phyloP scores from a whole-genome alignment of 2,797 vertebrate species.

The Sternarchorhynchus goeldii region DNA sequence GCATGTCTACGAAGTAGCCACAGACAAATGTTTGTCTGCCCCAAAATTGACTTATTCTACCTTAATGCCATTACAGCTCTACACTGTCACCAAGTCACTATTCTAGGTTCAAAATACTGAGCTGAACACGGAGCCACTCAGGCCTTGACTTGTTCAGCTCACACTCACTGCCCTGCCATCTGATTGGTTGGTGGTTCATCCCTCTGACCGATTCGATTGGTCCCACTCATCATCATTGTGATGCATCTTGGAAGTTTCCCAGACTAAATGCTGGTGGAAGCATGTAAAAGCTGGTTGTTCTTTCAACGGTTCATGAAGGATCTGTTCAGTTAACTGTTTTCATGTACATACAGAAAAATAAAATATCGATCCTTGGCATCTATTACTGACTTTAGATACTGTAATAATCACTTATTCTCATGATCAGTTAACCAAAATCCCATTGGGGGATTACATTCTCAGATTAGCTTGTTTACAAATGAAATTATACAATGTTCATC shows the following conservation, averaged over 20 bases:
- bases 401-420: conserved; percentile 56
- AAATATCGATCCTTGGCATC: conserved; percentile 23
- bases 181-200: conserved; percentile 50
- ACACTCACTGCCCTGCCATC: conserved; percentile 29
- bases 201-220: conserved; percentile 21
- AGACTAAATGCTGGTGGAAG: background rate
- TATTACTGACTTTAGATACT: conserved; percentile 42
- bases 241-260: background rate
- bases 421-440: conserved; percentile 57
- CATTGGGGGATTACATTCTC: conserved; percentile 48
- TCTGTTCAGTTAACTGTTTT: conserved; percentile 44
- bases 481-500: conserved; percentile 19
- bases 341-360: background rate
- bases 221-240: background rate
- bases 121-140: background rate
- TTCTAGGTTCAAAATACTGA: background rate
- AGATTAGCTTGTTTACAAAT: conserved; percentile 48
- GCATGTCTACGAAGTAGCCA: conserved; percentile 44
- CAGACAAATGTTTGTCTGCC: conserved; percentile 10
- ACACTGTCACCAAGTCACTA: conserved; percentile 29
- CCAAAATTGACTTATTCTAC: background rate
- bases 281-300: background rate
- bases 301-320: conserved; percentile 71
- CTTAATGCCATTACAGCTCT: background rate
- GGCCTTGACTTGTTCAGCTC: conserved; percentile 14